Evolutionary conservation across 2,113 vertebrate species (phyloP), one percentile per base, ranked within the genome.

Genomic region (Pygoscelis antarcticus): DNA sequence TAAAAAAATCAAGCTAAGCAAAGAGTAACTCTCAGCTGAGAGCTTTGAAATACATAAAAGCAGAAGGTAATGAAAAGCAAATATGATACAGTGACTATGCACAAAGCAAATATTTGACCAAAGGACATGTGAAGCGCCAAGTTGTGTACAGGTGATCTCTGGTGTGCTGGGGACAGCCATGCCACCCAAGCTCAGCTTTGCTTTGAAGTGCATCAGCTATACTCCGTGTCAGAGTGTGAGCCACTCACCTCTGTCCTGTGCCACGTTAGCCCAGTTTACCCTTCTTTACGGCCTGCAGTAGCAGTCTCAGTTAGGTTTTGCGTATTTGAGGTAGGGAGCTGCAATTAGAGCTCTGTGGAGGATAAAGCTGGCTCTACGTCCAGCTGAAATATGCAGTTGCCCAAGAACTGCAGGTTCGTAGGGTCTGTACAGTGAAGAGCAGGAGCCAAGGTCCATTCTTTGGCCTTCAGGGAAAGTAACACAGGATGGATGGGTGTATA

Each of bases 381-480:
- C 4, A 2, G 34, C 20, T 65, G 34, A 78, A 60, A 42, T 11
- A 15, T 1, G 1, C 0, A 6, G 9, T 6, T 83, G 17, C 5
- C 13, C 30, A n/a, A 49, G 17, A 76, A 6, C 22, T 22, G 20
- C 0, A 4, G 12, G 27, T 9, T 84, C 8, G 1, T 1, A 9
- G 11, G 3, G 18, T 4, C 16, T 15, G 5, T 2, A 13, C 3
- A 17, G 23, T 1, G 20, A 71, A 47, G 3, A 57, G 25, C 44
- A 74, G n/a, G 18, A 66, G 11, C 4, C 36, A 29, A 61, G 13
- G 11, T 58, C 32, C 4, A 2, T 32, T 30, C 20, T 19, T 27
- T 25, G 23, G 20, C 47, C 12, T 80, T 55, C 17, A 32, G 51
- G 40, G 58, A 70, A 66, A 49, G 29, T 13, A 57, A 34, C 30